phyloP scores from a whole-genome alignment of 2,888 invertebrate species.

The Latrodectus hesperus region DNA sequence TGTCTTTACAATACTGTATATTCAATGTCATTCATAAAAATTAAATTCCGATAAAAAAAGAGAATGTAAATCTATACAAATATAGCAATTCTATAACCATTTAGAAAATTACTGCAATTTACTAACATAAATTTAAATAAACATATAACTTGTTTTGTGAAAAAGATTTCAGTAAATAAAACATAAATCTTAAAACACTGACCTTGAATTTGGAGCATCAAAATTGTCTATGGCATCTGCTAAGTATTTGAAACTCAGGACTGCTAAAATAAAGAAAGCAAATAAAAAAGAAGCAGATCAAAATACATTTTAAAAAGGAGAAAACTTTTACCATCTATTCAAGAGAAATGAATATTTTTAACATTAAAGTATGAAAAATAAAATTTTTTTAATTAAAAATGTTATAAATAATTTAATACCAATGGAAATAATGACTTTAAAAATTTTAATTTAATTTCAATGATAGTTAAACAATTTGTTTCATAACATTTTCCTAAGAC shows the following conservation, averaged over 20 bases:
- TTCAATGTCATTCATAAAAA: no score
- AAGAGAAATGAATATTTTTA: not conserved
- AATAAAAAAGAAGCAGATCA: not conserved
- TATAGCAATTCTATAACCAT: not conserved
- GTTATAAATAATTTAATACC: not conserved
- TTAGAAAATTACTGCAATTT: not conserved
- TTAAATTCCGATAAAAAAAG: not conserved
- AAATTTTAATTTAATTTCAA: not conserved
- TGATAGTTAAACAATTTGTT: no score
- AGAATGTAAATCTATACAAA: not conserved
- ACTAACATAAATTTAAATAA: not conserved
- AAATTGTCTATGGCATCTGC: slow-evolving; percentile 47
- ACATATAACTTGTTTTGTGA: not conserved
- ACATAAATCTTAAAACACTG: not conserved
- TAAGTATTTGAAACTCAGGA: slow-evolving; percentile 37
- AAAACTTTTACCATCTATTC: no score
- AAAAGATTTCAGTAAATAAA: not conserved
- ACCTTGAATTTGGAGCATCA: slow-evolving; percentile 20
- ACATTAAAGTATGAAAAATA: not conserved
- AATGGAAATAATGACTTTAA: not conserved
- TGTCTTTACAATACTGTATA: no score
- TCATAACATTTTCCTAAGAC: no score
- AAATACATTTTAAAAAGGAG: not conserved
- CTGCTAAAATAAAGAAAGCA: slow-evolving; percentile 1
- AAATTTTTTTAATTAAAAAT: no score